Percentiles rank a stretch among this genome's conserved stretches.
Evolutionary conservation across 1,140 invertebrate species (phyloP).

Genomic region (Orussus abietinus): DNA sequence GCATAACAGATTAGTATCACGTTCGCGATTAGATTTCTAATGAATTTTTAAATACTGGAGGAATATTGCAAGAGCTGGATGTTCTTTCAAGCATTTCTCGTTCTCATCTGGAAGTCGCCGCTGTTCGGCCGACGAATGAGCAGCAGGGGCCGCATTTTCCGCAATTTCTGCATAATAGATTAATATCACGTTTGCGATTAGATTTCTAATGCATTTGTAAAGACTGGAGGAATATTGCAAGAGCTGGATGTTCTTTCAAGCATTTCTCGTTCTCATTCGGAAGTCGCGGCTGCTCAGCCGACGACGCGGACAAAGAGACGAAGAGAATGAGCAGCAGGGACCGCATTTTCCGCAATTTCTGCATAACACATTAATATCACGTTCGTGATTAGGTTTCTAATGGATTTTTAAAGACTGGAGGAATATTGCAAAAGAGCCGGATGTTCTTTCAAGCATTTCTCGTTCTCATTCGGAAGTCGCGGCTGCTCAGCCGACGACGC

Average conservation of each 20-base stretch:
- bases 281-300: conserved; percentile 37
- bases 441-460: conserved; percentile 26
- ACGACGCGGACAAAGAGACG: conserved; percentile 37
- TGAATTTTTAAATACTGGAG: too few relatives aligned
- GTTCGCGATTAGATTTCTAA: too few relatives aligned
- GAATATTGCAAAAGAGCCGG: conserved; percentile 24
- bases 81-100: conserved; percentile 24
- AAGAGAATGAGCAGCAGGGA: conserved; percentile 36
- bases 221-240: too few relatives aligned
- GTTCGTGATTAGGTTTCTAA: too few relatives aligned
- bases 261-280: conserved; percentile 21
- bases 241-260: conserved; percentile 22
- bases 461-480: conserved; percentile 12
- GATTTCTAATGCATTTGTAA: too few relatives aligned
- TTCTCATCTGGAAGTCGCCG: conserved; percentile 16
- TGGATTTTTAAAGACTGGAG: too few relatives aligned
- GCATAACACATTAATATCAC: too few relatives aligned
- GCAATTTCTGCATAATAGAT: conserved; percentile 11
- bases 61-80: conserved; percentile 30
- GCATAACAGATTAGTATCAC: too few relatives aligned
- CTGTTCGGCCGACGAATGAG: conserved; percentile 43
- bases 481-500: conserved; percentile 44
- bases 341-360: conserved; percentile 31
- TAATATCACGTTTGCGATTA: too few relatives aligned
- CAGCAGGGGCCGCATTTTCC: conserved; percentile 36